These are phyloP conservation scores for Rhyacophila evoluta DNA, from an alignment of 2,888 invertebrate species.

Conservation along the genomic window DNA sequence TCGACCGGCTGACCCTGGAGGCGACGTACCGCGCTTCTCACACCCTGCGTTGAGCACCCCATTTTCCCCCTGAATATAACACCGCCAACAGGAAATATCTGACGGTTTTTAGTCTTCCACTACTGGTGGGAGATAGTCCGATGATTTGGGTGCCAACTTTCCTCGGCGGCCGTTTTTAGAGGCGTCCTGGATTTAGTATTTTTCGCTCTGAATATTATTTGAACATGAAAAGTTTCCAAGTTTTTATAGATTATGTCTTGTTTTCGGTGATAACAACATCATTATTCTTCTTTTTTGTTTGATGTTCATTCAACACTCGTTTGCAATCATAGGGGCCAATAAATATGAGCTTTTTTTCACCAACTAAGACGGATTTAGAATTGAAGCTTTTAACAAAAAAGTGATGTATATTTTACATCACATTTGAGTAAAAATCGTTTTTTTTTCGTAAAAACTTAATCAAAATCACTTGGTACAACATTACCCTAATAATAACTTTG, in stretches of 20 bases:
- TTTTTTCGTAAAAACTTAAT: too few species aligned
- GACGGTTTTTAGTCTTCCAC: background rate
- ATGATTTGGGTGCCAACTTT: background rate
- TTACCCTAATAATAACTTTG: too few species aligned
- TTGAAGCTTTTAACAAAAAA: too few species aligned
- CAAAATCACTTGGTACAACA: too few species aligned
- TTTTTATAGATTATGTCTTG: background rate
- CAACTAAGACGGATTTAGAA: too few species aligned
- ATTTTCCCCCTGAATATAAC: background rate
- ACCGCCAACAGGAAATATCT: slow-evolving; percentile 15
- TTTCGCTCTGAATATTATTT: background rate
- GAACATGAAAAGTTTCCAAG: background rate
- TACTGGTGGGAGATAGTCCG: background rate
- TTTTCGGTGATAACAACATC: too few species aligned
- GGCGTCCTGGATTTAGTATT: background rate
- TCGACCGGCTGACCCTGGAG: slow-evolving; percentile 50
- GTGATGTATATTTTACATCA: too few species aligned
- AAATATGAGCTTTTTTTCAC: too few species aligned
- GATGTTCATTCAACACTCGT: too few species aligned
- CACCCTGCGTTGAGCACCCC: background rate
- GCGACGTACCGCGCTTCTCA: slow-evolving; percentile 17
- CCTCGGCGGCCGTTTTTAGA: background rate
- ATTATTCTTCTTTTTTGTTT: too few species aligned
- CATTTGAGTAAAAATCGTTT: too few species aligned
- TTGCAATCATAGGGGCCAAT: too few species aligned